Evolutionary conservation across 2,797 vertebrate species (phyloP), one percentile per base, ranked within the genome.

Genomic region (Poeciliopsis turneri): DNA sequence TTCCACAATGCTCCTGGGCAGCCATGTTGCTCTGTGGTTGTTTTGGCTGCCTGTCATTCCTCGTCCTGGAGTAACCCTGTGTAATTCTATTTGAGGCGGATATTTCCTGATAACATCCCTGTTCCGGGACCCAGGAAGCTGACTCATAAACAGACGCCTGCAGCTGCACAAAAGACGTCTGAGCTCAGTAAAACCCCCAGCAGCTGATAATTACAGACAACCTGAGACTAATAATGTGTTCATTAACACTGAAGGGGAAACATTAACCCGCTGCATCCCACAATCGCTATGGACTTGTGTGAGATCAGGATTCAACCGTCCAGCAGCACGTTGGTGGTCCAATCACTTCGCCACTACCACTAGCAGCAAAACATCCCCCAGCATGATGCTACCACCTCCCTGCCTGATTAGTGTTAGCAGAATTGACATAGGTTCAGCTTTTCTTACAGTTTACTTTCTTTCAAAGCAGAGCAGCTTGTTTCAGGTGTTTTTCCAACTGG

Each of bases 51-150:
- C 81, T 86, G 71, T 69, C 51, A 49, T 53, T 82, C 45, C 70
- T 45, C 36, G 84, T 85, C 89, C 86, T 82, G n/a, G 3, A 69
- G 46, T 81, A 79, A 87, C 87, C 87, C 70, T 0, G 69, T 76
- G 78, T 78, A 83, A 87, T 78, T 80, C 72, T 69, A 81, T 72
- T 28, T 45, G 66, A 84, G 43, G 55, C 72, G n/a, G 57, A 16
- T 30, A 30, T 61, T 61, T 61, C 28, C 57, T 30, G 57, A 61
- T 16, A 59, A 59, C 57, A 30, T 83, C 74, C 78, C 16, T 51
- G 51, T 70, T 61, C 69, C 75, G 74, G 49, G 47, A 57, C 45
- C 36, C 74, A 84, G 57, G 72, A 77, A 83, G 68, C 69, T 16
- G 13, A 30, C 33, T 25, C 47, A 73, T 71, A 78, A 84, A 83